Evolutionary conservation across 2,113 vertebrate species (phyloP).

Genomic region (Parus major): DNA sequence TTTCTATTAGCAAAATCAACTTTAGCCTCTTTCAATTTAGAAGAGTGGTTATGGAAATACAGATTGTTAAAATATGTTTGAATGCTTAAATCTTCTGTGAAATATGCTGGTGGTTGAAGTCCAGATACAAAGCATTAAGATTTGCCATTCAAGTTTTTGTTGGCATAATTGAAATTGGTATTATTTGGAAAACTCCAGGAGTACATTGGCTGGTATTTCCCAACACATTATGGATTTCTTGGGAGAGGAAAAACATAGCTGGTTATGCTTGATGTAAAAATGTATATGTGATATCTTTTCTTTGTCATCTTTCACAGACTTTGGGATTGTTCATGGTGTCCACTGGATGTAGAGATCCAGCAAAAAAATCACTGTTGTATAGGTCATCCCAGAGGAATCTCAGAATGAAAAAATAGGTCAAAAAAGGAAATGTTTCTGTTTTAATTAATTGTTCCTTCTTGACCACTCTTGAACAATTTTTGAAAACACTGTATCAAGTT

Average conservation of each 20-base stretch:
- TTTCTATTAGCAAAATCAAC: neutral
- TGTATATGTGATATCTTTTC: neutral
- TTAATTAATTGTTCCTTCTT: neutral
- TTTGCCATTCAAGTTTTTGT: neutral
- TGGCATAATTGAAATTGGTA: neutral
- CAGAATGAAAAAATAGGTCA: neutral
- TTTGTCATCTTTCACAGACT: neutral
- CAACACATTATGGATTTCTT: neutral
- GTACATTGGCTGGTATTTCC: neutral
- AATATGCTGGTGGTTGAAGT: neutral
- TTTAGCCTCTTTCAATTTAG: neutral
- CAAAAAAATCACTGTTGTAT: neutral
- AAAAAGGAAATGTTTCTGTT: neutral
- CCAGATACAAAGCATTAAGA: neutral
- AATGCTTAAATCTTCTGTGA: neutral
- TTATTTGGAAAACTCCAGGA: neutral
- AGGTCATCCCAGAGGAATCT: neutral
- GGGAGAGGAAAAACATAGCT: too few species aligned
- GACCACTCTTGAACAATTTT: neutral
- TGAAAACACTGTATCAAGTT: neutral
- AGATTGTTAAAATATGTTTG: neutral
- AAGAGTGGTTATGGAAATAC: neutral
- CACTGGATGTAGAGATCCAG: neutral
- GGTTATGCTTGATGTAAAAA: neutral
- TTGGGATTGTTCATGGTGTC: neutral